Evolutionary conservation across 2,797 vertebrate genomes (phyloP).

Genomic region (Pagetopsis macropterus): DNA sequence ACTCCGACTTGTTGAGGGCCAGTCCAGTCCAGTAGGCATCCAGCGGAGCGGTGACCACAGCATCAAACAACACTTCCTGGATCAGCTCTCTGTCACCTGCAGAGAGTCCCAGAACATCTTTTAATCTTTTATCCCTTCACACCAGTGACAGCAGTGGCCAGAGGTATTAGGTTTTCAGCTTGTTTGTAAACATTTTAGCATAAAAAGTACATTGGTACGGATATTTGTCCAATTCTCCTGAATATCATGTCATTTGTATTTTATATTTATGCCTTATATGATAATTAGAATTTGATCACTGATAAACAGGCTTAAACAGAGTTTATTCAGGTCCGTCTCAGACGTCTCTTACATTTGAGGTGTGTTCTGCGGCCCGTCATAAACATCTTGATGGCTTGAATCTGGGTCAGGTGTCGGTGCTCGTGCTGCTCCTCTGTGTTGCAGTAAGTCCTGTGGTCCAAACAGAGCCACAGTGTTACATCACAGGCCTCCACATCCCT

Average conservation of each 20-base stretch:
- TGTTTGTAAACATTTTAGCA: too few species aligned
- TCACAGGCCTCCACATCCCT: conserved; percentile 50
- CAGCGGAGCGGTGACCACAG: conserved; percentile 93
- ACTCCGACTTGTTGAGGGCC: conserved; percentile 97
- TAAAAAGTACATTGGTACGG: too few species aligned
- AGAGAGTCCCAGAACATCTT: background rate
- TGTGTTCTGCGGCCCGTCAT: conserved; percentile 92
- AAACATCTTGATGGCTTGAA: conserved; percentile 96
- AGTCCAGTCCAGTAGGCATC: conserved; percentile 97
- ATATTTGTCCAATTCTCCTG: too few species aligned
- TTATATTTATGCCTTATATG: background rate
- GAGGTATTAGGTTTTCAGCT: too few species aligned
- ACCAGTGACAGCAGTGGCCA: too few species aligned
- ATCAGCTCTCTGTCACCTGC: conserved; percentile 96
- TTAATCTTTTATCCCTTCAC: too few species aligned
- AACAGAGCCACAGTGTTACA: conserved; percentile 62
- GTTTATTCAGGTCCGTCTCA: background rate
- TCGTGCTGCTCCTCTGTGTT: conserved; percentile 95
- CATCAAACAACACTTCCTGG: conserved; percentile 96
- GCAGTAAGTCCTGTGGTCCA: conserved; percentile 92
- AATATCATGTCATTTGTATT: background rate
- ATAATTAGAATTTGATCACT: conserved; percentile 1
- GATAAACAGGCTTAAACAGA: background rate
- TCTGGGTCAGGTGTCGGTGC: conserved; percentile 93
- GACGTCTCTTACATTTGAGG: conserved; percentile 89